Base-by-base conservation (phyloP, 2,113 vertebrate genomes). In the Osmerus mordax region DNA sequence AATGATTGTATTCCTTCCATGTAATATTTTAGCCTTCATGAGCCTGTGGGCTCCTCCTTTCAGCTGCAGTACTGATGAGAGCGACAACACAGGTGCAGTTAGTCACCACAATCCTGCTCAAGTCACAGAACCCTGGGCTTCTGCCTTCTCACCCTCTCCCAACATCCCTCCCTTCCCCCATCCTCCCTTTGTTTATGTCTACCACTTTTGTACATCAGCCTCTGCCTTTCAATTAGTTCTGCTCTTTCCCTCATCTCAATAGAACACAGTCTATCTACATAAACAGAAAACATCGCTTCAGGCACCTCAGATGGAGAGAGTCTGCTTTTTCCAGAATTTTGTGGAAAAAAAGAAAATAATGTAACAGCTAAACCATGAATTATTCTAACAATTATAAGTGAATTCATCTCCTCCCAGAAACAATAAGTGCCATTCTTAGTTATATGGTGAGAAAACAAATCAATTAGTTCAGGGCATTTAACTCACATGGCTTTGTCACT, bases 271-370 rank as follows among this genome's bases (percentile, higher is more conserved):
- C 66, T 70, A 73, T 71, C 66, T 70, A 73, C 69, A 74, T 70
- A 86, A 83, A 90, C 73, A 80, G 52, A 78, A 82, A 79, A 71
- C 56, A 67, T 65, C 63, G 76, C 81, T 82, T 64, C 36, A 25
- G 74, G 70, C 76, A 69, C 19, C 74, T 73, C 71, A 70, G 47
- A 65, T 76, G 59, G 56, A 75, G 73, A 25, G 23, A 18, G 54
- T 81, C 72, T 79, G 66, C 63, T 58, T 18, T 32, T 58, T 53
- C 28, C 65, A 67, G 36, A 47, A 70, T 72, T 72, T 73, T 71
- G 18, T 16, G n/a, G 23, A 63, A 28, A 56, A 47, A 18, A 23
- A 55, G n/a, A 6, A 76, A 70, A 53, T 47, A 75, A 71, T 71
- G 54, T 72, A 68, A 23, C 67, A 68, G 59, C 58, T 58, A 32